Base-by-base conservation (phyloP, 2,113 vertebrate genomes). In the Callipepla californica region DNA sequence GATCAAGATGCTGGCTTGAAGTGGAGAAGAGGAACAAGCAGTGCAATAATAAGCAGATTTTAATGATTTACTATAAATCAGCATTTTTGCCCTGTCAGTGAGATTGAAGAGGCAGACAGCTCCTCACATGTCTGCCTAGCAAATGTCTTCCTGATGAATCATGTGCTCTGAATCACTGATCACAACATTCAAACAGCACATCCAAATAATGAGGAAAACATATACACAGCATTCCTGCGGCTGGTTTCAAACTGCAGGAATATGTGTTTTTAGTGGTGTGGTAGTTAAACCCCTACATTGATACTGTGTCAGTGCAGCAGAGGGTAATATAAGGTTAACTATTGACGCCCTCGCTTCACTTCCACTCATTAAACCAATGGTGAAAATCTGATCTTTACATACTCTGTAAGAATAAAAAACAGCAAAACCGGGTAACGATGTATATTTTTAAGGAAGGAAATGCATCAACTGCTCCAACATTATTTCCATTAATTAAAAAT, bases 61-160 rank as follows among this genome's bases (percentile, higher is more conserved):
- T 98, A 98, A 98, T 98, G 98, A 98, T 98, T 97, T 98, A 97
- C 98, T 98, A 99, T 99, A 98, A 98, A 98, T 99, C 98, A 98
- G 98, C 98, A 98, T 98, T 98, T 98, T 98, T 98, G 98, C 97
- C 97, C 98, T 98, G 98, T 98, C 98, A 98, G 98, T 97, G 98
- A 98, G 98, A 99, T 98, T 98, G 98, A 98, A 98, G 98, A 98
- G 98, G 98, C 98, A 98, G 98, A 98, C 98, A 98, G 98, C 97
- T 97, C 97, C 97, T 98, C 98, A 98, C 98, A 98, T 98, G 98
- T 98, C 98, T 98, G 97, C 97, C 97, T 97, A 97, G 97, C 98
- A 98, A 99, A 98, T 98, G 98, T 98, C 98, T 98, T 98, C 98
- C 98, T 98, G 98, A 98, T 98, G 98, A 98, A 98, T 98, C 98